Percentiles rank a stretch among this genome's conserved stretches.
phyloP scores from a whole-genome alignment of 2,888 invertebrate species.

The Lysandra bellargus region DNA sequence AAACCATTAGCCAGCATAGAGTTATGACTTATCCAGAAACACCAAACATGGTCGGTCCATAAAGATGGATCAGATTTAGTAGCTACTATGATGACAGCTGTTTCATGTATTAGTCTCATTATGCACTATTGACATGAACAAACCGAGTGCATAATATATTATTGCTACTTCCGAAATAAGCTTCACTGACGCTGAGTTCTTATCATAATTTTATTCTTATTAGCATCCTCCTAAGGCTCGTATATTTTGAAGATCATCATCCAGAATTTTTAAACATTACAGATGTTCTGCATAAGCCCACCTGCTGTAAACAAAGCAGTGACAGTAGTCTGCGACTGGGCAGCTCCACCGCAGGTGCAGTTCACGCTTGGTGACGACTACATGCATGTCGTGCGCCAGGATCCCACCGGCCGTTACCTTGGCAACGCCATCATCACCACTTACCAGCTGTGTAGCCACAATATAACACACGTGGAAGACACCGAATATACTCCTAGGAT shows the following conservation, averaged over 20 bases:
- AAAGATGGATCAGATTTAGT: no score
- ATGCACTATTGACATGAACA: no score
- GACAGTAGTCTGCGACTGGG: conserved; percentile 67
- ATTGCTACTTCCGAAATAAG: background rate
- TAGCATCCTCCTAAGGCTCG: no score
- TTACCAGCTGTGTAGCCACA: conserved; percentile 62
- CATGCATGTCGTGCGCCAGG: conserved; percentile 64
- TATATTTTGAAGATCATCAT: background rate
- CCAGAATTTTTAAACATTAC: conserved; percentile 41
- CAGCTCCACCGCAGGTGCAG: conserved; percentile 63
- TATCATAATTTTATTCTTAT: background rate
- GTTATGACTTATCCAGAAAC: no score
- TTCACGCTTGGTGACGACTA: conserved; percentile 66
- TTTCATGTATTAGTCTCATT: no score
- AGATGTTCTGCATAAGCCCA: conserved; percentile 66
- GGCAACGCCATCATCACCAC: conserved; percentile 67
- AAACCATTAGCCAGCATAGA: no score
- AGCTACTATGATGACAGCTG: no score
- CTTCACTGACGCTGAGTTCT: background rate
- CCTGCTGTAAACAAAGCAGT: conserved; percentile 58
- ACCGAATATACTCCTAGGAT: background rate
- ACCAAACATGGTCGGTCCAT: no score
- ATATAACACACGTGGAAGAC: conserved; percentile 42
- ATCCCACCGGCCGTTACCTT: conserved; percentile 55
- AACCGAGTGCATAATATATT: no score